Base-by-base conservation (phyloP, 2,113 vertebrate genomes). In the Ageneiosus marmoratus region DNA sequence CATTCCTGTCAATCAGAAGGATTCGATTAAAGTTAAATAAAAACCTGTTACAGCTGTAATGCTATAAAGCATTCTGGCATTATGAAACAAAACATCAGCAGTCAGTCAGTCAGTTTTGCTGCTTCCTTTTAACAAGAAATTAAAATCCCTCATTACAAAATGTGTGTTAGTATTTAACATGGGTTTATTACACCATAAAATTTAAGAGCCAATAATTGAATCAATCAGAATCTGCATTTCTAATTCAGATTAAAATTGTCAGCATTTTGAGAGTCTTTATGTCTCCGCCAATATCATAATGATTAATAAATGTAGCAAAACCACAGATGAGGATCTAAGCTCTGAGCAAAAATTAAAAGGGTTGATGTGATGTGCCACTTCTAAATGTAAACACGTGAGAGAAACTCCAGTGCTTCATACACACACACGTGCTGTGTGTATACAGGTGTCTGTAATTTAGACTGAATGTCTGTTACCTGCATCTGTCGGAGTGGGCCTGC, bases 401-500 rank as follows among this genome's bases (percentile, higher is more conserved):
- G 37, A 44, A 70, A 6, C 22, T 18, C 1, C 37, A 41, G 34
- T 12, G 67, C 67, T 70, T 10, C 67, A 24, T 13, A n/a, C 18
- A n/a, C 22, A 24, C 9, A 41, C 50, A 37, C 1, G 2, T n/a
- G 48, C 58, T 48, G 22, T 78, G 67, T 41, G 32, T 41, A 24
- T 22, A 37, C 73, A 65, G 37, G 32, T 41, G 50, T 55, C 48
- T 65, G 32, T 20, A 41, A 80, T 69, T 58, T 7, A 4, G 4
- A 72, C 41, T 7, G 44, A 48, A 73, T 58, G 48, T 27, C 27
- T 20, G 12, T 88, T 93, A 99, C 98, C 97, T 99, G 98, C 97
- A 99, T 99, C 86, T 99, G 97, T 67, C 98, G 95, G 82, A 99
- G 94, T 0, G 98, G 98, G 37, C 96, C 98, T 1, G 97, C 98